Evolutionary conservation across 2,888 invertebrate genomes (phyloP).

Genomic region (Cyclophora albipunctata): DNA sequence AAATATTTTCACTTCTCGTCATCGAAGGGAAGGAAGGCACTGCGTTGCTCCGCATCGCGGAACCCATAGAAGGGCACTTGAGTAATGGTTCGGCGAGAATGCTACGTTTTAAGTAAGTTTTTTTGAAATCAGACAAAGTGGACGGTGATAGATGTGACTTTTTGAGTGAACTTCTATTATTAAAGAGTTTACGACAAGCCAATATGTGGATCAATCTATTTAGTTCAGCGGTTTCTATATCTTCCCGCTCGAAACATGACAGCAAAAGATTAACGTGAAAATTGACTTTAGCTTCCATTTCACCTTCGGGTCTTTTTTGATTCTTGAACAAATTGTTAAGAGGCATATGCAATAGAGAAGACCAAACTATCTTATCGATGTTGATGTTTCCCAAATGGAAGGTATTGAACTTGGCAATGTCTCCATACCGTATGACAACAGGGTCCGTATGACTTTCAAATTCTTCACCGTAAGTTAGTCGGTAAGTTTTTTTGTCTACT

Average conservation of each 20-base stretch:
- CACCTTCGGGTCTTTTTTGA: conserved; percentile 30
- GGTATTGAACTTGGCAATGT: conserved; percentile 45
- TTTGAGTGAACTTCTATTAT: conserved; percentile 57
- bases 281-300: conserved; percentile 52
- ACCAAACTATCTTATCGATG: conserved; percentile 45
- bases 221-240: conserved; percentile 54
- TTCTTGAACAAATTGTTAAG: conserved; percentile 48
- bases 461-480: conserved; percentile 55
- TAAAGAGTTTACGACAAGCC: conserved; percentile 56
- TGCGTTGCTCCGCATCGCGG: conserved; percentile 18
- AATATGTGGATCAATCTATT: conserved; percentile 53
- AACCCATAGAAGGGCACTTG: conserved; percentile 27
- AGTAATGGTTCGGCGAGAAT: conserved; percentile 50
- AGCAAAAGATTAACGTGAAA: conserved; percentile 57
- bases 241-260: conserved; percentile 55
- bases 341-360: conserved; percentile 47
- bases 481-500: conserved; percentile 40
- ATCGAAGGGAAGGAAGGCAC: conserved; percentile 41
- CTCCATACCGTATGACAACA: conserved; percentile 50
- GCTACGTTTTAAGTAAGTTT: conserved; percentile 56
- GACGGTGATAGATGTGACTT: conserved; percentile 35
- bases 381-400: conserved; percentile 58
- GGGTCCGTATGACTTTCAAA: conserved; percentile 53
- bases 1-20: conserved; percentile 35
- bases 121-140: conserved; percentile 54